A percentile compares a stretch with the other conserved stretches of the same genome.
Evolutionary conservation across 2,888 invertebrate genomes (phyloP).

Genomic region (Cremastinae sp.): DNA sequence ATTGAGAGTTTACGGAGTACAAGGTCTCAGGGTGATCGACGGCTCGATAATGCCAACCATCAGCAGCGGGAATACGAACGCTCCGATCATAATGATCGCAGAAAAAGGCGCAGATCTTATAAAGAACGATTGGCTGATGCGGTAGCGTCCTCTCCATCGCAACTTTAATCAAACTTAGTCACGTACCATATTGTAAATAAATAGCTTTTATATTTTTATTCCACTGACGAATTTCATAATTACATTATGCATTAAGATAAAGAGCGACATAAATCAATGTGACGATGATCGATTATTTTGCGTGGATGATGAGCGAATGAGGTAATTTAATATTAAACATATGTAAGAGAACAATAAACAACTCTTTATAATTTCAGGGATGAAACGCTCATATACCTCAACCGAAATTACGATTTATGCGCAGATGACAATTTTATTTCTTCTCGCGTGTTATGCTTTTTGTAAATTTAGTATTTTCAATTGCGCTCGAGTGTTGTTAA

Average conservation of each 20-base stretch:
- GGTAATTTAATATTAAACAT: neutral
- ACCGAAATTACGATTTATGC: neutral
- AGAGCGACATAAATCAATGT: too few relatives aligned
- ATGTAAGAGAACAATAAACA: neutral
- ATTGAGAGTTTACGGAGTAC: conserved; percentile 88
- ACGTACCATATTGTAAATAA: neutral
- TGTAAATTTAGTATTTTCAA: neutral
- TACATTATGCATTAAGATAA: too few relatives aligned
- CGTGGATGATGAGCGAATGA: too few relatives aligned
- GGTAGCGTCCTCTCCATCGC: neutral
- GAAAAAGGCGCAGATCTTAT: conserved; percentile 94
- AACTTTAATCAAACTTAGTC: neutral
- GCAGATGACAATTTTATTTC: neutral
- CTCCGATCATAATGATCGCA: conserved; percentile 95
- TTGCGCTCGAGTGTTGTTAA: neutral
- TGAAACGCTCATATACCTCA: conserved; percentile 39
- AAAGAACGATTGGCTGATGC: conserved; percentile 89
- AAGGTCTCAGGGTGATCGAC: conserved; percentile 91
- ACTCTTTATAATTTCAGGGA: neutral
- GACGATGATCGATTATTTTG: too few relatives aligned
- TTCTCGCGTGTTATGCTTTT: too few relatives aligned
- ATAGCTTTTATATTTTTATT: too few relatives aligned
- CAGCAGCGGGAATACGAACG: conserved; percentile 94
- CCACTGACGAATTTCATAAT: too few relatives aligned
- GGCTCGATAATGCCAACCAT: conserved; percentile 95